Conservation (phyloP, 2,888 invertebrate species). For the Lepidochitona cinerea region DNA sequence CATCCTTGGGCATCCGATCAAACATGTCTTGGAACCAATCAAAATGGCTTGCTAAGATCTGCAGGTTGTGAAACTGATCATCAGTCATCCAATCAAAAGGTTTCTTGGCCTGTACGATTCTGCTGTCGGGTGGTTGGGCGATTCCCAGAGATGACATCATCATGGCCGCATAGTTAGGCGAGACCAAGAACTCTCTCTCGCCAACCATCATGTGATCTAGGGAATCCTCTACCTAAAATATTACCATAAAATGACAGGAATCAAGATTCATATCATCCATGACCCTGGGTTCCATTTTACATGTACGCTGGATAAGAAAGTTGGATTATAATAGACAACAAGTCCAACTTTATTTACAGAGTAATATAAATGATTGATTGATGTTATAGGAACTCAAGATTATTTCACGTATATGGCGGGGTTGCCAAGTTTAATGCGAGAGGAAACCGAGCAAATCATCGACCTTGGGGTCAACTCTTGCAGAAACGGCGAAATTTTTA, state of each 20-base stretch:
- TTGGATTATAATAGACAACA: no score
- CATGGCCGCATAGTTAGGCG: constrained; percentile 65
- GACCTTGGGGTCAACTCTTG: no score
- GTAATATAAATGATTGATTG: no score
- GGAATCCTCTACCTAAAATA: constrained; percentile 64
- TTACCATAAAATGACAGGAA: not conserved
- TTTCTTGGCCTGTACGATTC: constrained; percentile 65
- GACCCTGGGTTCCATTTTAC: not conserved
- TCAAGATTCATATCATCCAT: not conserved
- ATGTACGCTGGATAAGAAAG: no score
- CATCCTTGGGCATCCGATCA: constrained; percentile 69
- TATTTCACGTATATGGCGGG: no score
- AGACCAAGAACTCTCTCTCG: constrained; percentile 69
- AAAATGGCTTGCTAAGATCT: constrained; percentile 68
- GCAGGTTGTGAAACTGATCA: constrained; percentile 69
- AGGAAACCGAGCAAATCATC: no score
- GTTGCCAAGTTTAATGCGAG: no score
- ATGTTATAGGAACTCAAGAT: no score
- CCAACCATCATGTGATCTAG: constrained; percentile 60
- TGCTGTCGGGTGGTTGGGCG: constrained; percentile 52
- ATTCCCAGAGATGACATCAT: constrained; percentile 61
- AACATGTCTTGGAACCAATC: constrained; percentile 71
- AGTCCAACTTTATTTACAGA: no score
- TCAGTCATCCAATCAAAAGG: constrained; percentile 72
- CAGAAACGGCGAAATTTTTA: no score